Evolutionary conservation across 2,888 invertebrate genomes (phyloP).

Genomic region (Andrena marginata): DNA sequence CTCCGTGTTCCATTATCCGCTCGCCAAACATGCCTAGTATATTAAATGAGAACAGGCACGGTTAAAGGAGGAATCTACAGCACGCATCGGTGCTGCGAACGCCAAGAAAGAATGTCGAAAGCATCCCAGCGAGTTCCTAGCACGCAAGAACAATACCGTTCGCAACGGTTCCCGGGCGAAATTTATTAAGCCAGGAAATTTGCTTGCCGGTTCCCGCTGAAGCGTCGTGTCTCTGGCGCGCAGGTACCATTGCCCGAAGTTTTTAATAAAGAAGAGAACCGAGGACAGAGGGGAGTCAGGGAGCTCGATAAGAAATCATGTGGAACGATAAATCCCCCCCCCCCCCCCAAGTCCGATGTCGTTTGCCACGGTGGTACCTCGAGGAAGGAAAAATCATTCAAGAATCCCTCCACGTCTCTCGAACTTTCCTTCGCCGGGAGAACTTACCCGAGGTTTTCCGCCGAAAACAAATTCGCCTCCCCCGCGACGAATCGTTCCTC

Average conservation of each 20-base stretch:
- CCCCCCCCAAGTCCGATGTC: slow-evolving; percentile 31
- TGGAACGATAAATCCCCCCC: slow-evolving; percentile 47
- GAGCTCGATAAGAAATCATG: slow-evolving; percentile 37
- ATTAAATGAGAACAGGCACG: neutral
- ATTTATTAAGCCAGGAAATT: slow-evolving; percentile 22
- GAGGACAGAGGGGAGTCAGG: neutral
- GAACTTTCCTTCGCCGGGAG: neutral
- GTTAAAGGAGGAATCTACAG: neutral
- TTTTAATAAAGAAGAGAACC: slow-evolving; percentile 6
- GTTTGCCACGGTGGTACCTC: neutral
- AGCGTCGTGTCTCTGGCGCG: slow-evolving; percentile 1
- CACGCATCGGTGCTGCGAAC: neutral
- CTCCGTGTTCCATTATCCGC: neutral
- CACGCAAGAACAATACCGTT: slow-evolving; percentile 5
- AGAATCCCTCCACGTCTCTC: neutral
- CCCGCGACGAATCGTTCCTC: neutral
- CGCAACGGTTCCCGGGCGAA: neutral
- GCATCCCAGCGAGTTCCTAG: slow-evolving; percentile 3
- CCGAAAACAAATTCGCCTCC: slow-evolving; percentile 41
- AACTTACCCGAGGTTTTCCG: slow-evolving; percentile 15
- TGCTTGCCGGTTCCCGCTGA: neutral
- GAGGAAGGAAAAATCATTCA: slow-evolving; percentile 25
- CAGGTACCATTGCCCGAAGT: slow-evolving; percentile 12
- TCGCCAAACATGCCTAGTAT: neutral
- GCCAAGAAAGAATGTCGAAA: neutral